Evolutionary conservation across 1,140 invertebrate species (phyloP).

Genomic region (Halesus radiatus): DNA sequence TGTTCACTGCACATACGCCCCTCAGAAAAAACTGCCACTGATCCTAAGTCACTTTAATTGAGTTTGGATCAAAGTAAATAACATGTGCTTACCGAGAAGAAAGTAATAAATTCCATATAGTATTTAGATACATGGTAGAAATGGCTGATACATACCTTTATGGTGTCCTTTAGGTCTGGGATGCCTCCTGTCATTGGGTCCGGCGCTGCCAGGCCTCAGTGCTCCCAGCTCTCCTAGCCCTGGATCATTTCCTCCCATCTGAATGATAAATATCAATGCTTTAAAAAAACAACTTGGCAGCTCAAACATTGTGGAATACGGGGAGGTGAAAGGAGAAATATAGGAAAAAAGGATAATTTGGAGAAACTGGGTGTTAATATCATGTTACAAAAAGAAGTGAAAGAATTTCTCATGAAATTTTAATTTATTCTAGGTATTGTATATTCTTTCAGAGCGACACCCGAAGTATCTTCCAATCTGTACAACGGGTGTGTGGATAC

Average conservation of each 20-base stretch:
- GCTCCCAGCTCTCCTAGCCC: not conserved
- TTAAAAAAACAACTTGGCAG: not conserved
- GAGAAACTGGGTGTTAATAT: too few species aligned
- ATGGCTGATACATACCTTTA: not conserved
- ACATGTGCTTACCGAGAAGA: too few species aligned
- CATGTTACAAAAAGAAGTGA: too few species aligned
- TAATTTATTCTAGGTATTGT: too few species aligned
- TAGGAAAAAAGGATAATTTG: not conserved
- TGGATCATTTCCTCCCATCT: slow-evolving; percentile 13
- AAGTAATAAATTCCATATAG: not conserved
- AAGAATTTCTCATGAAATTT: not conserved
- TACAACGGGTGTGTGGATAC: too few species aligned
- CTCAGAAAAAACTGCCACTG: too few species aligned
- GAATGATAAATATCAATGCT: not conserved
- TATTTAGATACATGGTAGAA: not conserved
- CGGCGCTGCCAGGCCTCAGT: not conserved
- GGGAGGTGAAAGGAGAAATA: not conserved
- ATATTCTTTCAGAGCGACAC: too few species aligned
- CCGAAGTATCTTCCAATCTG: too few species aligned
- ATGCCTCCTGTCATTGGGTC: slow-evolving; percentile 16
- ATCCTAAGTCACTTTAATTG: too few species aligned
- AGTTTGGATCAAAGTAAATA: too few species aligned
- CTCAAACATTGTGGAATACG: not conserved
- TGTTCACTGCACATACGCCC: too few species aligned
- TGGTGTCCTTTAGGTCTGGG: slow-evolving; percentile 34